Conservation (phyloP, 2,888 invertebrate species). For the Eledone cirrhosa region DNA sequence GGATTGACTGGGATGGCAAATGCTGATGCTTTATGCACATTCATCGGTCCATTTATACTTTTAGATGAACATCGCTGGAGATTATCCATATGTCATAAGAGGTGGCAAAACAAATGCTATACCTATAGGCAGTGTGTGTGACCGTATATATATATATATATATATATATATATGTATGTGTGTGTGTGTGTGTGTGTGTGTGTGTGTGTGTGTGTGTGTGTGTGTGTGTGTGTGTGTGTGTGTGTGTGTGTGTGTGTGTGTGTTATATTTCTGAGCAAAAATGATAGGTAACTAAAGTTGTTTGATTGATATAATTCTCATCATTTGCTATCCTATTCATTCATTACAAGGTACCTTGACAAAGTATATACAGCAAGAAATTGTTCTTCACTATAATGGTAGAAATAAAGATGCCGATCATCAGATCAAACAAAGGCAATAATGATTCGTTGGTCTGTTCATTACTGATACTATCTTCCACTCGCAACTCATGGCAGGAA, state of each 20-base stretch:
- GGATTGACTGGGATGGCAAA: not conserved
- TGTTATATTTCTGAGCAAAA: not conserved
- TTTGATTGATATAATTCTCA: too few relatives aligned
- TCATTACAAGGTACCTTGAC: not conserved
- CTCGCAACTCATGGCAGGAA: too few relatives aligned
- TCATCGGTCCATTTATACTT: not conserved
- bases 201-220: not conserved
- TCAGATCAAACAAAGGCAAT: too few relatives aligned
- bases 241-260: not conserved
- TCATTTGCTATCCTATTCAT: not conserved
- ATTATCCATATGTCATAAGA: too few relatives aligned
- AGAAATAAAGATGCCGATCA: too few relatives aligned
- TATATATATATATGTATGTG: not conserved
- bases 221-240: not conserved
- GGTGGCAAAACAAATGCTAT: too few relatives aligned
- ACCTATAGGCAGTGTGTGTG: not conserved
- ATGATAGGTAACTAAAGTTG: not conserved
- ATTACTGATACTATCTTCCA: too few relatives aligned
- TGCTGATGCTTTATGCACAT: not conserved
- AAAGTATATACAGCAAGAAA: too few relatives aligned
- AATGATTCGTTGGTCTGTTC: too few relatives aligned
- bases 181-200: not conserved
- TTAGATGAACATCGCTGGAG: not conserved
- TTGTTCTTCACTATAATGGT: too few relatives aligned
- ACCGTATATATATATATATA: conserved; percentile 9